A percentile compares a stretch with the other conserved stretches of the same genome.
Evolutionary conservation across 2,888 invertebrate species (phyloP).

Genomic region (Calameuta idolon): DNA sequence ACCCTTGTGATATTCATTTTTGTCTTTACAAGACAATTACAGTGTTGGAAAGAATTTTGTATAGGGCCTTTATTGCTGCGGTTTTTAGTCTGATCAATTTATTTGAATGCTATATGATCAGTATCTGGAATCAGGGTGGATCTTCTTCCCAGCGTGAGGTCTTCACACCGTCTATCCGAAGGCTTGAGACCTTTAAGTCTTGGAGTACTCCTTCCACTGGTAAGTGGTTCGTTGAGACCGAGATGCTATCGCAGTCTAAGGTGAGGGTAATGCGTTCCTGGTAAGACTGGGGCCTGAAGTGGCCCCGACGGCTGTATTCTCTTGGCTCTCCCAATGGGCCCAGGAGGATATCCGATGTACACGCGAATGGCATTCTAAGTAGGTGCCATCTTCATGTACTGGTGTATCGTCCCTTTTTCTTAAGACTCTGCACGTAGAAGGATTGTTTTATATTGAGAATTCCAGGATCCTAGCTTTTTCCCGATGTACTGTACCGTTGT

Average conservation of each 20-base stretch:
- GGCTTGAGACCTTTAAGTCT: neutral
- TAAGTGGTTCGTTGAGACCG: conserved; percentile 18
- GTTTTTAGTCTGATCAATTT: neutral
- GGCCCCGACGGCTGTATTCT: conserved; percentile 4
- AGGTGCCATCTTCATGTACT: conserved; percentile 6
- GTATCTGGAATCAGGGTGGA: neutral
- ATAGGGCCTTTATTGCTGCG: neutral
- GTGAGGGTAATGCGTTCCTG: conserved; percentile 22
- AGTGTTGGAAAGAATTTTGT: neutral
- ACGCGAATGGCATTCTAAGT: conserved; percentile 23
- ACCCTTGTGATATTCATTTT: neutral
- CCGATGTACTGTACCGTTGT: neutral
- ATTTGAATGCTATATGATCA: neutral
- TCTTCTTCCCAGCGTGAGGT: neutral
- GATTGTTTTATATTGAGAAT: neutral
- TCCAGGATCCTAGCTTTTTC: neutral
- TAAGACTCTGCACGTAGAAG: neutral
- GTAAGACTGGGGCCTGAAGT: conserved; percentile 9
- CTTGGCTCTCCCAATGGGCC: conserved; percentile 7
- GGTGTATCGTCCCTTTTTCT: neutral
- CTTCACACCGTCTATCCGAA: neutral
- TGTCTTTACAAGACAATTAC: neutral
- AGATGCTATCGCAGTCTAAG: conserved; percentile 21
- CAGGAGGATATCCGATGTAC: conserved; percentile 22
- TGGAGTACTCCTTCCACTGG: neutral